Conservation (phyloP, 2,888 invertebrate species). For the Dicyrtomina minuta region DNA sequence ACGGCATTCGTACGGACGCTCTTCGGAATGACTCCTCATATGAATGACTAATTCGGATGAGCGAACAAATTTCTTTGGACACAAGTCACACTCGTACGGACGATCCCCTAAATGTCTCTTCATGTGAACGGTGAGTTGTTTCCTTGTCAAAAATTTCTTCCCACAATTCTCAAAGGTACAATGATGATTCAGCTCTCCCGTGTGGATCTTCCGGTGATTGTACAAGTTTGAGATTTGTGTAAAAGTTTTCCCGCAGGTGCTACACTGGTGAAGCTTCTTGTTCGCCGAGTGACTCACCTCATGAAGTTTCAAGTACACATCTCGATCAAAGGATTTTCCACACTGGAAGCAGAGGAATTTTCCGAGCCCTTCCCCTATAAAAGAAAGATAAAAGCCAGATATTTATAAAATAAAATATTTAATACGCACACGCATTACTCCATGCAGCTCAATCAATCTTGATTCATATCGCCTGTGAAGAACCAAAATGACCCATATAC, state of each 20-base stretch:
- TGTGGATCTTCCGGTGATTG: slow-evolving; percentile 30
- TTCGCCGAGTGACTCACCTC: slow-evolving; percentile 23
- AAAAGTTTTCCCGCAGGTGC: slow-evolving; percentile 23
- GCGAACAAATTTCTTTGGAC: slow-evolving; percentile 26
- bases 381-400: no score
- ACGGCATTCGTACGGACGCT: slow-evolving; percentile 21
- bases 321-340: slow-evolving; percentile 32
- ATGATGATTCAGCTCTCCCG: slow-evolving; percentile 7
- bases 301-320: slow-evolving; percentile 27
- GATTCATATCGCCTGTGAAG: no score
- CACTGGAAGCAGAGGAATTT: slow-evolving; percentile 32
- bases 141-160: slow-evolving; percentile 20
- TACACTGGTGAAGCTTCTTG: slow-evolving; percentile 9
- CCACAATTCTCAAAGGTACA: slow-evolving; percentile 13
- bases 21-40: slow-evolving; percentile 24
- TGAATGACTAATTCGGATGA: slow-evolving; percentile 25
- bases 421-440: no score
- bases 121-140: slow-evolving; percentile 22
- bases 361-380: slow-evolving; percentile 31
- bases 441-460: no score
- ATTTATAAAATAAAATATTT: no score
- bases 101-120: slow-evolving; percentile 12
- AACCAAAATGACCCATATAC: no score
- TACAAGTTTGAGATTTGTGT: slow-evolving; percentile 28
- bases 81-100: slow-evolving; percentile 15